These are phyloP conservation scores for Marcusenius ussheri DNA, from an alignment of 2,113 vertebrate genomes.

Conservation along the genomic window DNA sequence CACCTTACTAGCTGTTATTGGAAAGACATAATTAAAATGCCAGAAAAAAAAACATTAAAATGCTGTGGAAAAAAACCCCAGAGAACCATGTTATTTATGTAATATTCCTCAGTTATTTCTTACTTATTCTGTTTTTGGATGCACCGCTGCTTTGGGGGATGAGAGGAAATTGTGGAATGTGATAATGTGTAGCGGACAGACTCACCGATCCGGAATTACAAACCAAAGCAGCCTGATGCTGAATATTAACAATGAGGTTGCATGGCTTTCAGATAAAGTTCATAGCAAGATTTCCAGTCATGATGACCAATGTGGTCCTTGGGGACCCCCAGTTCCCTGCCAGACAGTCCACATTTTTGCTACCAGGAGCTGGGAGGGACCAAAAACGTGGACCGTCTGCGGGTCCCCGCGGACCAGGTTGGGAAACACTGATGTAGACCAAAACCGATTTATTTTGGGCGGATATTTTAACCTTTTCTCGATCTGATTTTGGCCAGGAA, in stretches of 20 bases:
- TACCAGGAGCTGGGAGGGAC: not conserved
- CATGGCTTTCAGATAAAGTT: constrained; percentile 36
- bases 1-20: not conserved
- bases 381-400: not conserved
- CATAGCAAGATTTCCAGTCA: constrained; percentile 44
- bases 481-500: not conserved
- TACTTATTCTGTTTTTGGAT: not conserved
- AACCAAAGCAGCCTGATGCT: not conserved
- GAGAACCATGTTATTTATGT: not conserved
- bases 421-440: not conserved
- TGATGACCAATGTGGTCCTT: constrained; percentile 44
- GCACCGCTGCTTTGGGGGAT: not conserved
- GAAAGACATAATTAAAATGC: not conserved
- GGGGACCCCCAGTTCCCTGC: not conserved
- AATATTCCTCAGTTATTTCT: not conserved
- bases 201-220: not conserved
- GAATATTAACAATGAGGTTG: constrained; percentile 15
- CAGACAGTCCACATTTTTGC: not conserved
- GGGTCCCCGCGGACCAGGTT: not conserved
- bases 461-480: not conserved
- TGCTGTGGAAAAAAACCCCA: not conserved
- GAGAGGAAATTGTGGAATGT: not conserved
- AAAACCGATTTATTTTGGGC: constrained; percentile 31
- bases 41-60: not conserved
- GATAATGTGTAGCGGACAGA: not conserved